phyloP scores from a whole-genome alignment of 2,888 invertebrate genomes.

The Phytoseiulus persimilis region DNA sequence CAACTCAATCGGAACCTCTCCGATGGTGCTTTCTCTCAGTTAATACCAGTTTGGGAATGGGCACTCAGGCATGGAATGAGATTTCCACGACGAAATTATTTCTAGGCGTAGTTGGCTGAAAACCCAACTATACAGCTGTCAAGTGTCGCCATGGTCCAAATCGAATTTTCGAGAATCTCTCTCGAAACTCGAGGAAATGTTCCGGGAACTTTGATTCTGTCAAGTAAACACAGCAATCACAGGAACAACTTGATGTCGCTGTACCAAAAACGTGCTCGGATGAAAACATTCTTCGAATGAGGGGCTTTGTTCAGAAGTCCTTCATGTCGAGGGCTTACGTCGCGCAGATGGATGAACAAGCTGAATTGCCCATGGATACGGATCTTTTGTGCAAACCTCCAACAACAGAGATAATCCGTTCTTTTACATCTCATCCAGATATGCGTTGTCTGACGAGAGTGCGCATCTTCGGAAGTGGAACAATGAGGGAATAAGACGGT shows the following conservation, averaged over 20 bases:
- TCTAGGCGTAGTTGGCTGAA: not conserved
- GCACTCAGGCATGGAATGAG: not conserved
- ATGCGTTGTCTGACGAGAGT: no score
- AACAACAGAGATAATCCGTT: not conserved
- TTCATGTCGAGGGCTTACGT: not conserved
- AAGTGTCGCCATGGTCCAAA: no score
- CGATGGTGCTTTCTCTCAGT: not conserved
- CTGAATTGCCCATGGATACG: not conserved
- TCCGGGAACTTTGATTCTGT: no score
- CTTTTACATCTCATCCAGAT: no score
- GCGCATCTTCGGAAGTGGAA: no score
- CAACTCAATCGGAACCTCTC: not conserved
- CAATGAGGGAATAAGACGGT: no score
- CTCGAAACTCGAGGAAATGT: no score
- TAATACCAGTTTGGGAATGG: not conserved
- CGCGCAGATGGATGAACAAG: not conserved
- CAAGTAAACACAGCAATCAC: not conserved
- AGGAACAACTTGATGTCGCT: not conserved
- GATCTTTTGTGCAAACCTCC: not conserved
- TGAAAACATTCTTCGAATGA: not conserved
- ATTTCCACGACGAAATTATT: not conserved
- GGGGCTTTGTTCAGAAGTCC: not conserved
- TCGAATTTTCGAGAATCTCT: no score
- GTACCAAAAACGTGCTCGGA: not conserved
- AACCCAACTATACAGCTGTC: not conserved